These are phyloP conservation scores for Hippocampus guttulatus DNA, from an alignment of 2,113 vertebrate genomes.

Conservation along the genomic window DNA sequence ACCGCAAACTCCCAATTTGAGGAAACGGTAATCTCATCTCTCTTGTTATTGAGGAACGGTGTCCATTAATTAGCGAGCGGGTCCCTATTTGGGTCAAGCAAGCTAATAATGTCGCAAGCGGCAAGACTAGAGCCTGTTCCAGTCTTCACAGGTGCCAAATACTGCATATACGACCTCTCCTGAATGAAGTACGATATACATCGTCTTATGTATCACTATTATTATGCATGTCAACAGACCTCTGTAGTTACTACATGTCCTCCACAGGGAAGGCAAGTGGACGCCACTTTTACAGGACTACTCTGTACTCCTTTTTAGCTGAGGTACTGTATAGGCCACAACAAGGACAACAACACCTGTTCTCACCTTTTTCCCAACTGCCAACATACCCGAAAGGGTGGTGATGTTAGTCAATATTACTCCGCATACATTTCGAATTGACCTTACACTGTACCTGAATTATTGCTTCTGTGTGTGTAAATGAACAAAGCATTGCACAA, in stretches of 20 bases:
- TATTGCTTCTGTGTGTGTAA: too few species aligned
- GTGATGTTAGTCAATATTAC: too few species aligned
- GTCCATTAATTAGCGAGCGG: too few species aligned
- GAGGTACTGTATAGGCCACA: slow-evolving; percentile 17
- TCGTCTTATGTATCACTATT: background rate
- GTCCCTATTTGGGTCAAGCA: background rate
- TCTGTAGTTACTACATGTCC: background rate
- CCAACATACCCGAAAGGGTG: too few species aligned
- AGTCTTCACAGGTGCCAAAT: background rate
- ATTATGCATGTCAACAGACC: background rate
- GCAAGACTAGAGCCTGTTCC: background rate
- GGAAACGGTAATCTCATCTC: too few species aligned
- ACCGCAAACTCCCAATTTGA: too few species aligned
- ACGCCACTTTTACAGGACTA: background rate
- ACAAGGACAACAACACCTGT: background rate
- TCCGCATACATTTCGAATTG: too few species aligned
- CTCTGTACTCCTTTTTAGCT: slow-evolving; percentile 25
- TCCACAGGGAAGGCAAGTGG: too few species aligned
- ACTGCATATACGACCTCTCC: slow-evolving; percentile 40
- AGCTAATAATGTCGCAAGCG: slow-evolving; percentile 1
- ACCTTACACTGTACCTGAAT: too few species aligned
- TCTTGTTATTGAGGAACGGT: too few species aligned
- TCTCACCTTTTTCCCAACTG: too few species aligned
- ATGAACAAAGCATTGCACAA: background rate
- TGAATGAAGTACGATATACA: slow-evolving; percentile 50